Percentiles rank a stretch among this genome's conserved stretches.
Evolutionary conservation across 2,797 vertebrate genomes (phyloP).

Genomic region (Falco columbarius): DNA sequence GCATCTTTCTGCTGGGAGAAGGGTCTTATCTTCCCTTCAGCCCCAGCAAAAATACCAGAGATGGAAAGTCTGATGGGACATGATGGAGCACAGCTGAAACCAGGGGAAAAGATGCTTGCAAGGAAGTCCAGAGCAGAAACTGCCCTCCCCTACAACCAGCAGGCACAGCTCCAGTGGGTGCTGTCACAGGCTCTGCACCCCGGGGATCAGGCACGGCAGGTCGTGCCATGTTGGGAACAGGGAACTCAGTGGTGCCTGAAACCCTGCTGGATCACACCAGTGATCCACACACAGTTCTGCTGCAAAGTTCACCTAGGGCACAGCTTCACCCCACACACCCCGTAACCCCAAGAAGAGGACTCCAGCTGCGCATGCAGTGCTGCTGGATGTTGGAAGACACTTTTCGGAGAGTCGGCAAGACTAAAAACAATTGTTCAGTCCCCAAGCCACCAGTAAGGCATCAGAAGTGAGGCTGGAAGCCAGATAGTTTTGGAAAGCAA

Average conservation of each 20-base stretch:
- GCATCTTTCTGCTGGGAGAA: not conserved
- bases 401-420: not conserved
- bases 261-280: not conserved
- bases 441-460: not conserved
- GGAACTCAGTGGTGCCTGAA: not conserved
- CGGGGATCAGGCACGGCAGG: not conserved
- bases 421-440: not conserved
- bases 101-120: not conserved
- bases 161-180: not conserved
- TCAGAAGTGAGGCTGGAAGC: not conserved
- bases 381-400: not conserved
- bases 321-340: not conserved
- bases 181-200: not conserved
- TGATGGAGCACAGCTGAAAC: not conserved
- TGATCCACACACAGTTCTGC: not conserved
- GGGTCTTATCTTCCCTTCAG: not conserved
- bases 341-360: not conserved
- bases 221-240: accelerated
- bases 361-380: accelerated
- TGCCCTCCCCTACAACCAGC: not conserved
- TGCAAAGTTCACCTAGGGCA: accelerated
- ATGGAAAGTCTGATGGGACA: no score
- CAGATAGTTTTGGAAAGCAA: not conserved
- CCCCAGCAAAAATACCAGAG: not conserved
- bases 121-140: not conserved